phyloP scores from a whole-genome alignment of 2,888 invertebrate species.

The Lacanobia oleracea region DNA sequence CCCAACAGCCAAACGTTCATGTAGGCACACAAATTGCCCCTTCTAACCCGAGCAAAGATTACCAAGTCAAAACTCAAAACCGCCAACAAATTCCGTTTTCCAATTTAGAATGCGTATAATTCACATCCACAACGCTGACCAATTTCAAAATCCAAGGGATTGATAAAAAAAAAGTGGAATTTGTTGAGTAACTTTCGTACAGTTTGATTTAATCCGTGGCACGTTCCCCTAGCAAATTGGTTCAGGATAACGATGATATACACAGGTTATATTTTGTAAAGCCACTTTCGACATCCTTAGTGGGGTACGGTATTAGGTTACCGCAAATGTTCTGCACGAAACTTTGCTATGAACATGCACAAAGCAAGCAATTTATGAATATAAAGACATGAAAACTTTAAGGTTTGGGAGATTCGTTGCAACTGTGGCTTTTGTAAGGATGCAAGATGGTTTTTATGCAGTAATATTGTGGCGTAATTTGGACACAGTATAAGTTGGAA shows the following conservation, averaged over 20 bases:
- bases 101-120: conserved; percentile 65
- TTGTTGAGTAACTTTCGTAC: conserved; percentile 67
- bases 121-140: conserved; percentile 63
- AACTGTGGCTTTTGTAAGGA: background rate
- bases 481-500: background rate
- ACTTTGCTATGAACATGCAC: conserved; percentile 7
- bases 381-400: conserved; percentile 23
- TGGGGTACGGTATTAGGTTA: conserved; percentile 42
- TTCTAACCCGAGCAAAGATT: conserved; percentile 43
- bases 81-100: conserved; percentile 48
- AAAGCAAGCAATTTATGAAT: conserved; percentile 37
- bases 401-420: background rate
- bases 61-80: conserved; percentile 48
- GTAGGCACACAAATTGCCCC: conserved; percentile 19
- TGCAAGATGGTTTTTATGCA: background rate
- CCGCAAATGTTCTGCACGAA: conserved; percentile 27
- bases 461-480: background rate
- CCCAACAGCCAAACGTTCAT: background rate
- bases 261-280: conserved; percentile 68
- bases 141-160: conserved; percentile 63
- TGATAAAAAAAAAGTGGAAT: conserved; percentile 63
- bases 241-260: conserved; percentile 75
- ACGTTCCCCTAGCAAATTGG: conserved; percentile 73
- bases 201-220: conserved; percentile 70
- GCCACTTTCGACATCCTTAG: conserved; percentile 62